Conservation (phyloP, 2,797 vertebrate species). For the Fringilla coelebs region DNA sequence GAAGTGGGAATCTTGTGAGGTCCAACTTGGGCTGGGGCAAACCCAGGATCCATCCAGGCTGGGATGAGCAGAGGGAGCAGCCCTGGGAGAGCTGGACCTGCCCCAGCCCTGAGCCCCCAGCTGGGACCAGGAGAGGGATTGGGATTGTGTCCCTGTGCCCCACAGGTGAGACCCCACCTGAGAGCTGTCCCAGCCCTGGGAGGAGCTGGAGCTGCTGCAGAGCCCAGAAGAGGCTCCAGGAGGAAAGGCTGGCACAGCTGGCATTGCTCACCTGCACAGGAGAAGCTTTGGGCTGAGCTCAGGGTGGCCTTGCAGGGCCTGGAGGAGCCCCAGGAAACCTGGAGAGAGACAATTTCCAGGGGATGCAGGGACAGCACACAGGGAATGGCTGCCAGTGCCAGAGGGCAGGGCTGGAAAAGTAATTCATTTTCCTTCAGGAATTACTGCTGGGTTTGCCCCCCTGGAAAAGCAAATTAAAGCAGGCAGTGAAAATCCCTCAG, state of each 20-base stretch:
- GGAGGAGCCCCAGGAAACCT: too few relatives aligned
- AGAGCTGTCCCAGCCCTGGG: not conserved
- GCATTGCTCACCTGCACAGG: too few relatives aligned
- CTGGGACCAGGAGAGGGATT: not conserved
- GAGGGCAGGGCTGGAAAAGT: too few relatives aligned
- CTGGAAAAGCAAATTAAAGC: not conserved
- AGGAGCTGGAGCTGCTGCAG: not conserved
- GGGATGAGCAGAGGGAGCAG: not conserved
- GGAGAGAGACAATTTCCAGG: too few relatives aligned
- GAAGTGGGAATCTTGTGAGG: not conserved
- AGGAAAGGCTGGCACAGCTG: too few relatives aligned
- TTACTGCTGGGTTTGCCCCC: not conserved
- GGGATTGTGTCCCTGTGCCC: not conserved
- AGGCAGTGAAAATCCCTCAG: too few relatives aligned
- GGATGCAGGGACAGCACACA: too few relatives aligned
- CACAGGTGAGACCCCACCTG: not conserved
- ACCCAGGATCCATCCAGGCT: not conserved
- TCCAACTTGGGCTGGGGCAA: fast-evolving
- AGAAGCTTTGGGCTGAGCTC: too few relatives aligned
- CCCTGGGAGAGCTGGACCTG: not conserved
- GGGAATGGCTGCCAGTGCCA: too few relatives aligned
- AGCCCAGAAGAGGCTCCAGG: too few relatives aligned
- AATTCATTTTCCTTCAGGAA: not conserved
- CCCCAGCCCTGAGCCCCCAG: not conserved
- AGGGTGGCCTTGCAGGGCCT: too few relatives aligned